Evolutionary conservation across 2,888 invertebrate species (phyloP).

Genomic region (Xanthia togata): DNA sequence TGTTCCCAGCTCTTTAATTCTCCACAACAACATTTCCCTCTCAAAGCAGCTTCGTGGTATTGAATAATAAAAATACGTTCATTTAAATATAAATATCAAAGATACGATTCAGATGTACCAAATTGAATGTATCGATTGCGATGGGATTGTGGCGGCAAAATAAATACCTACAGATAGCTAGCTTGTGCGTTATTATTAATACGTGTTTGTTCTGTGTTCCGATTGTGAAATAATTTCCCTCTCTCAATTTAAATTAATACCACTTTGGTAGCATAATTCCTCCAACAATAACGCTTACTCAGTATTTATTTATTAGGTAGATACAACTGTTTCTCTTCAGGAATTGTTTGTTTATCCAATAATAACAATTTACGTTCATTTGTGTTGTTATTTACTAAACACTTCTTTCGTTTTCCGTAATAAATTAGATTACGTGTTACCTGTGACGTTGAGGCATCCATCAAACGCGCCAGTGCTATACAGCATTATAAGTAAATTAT

Average conservation of each 20-base stretch:
- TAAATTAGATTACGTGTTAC: slow-evolving; percentile 44
- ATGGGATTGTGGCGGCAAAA: slow-evolving; percentile 44
- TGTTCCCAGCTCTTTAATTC: slow-evolving; percentile 21
- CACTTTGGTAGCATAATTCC: slow-evolving; percentile 21
- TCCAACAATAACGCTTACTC: slow-evolving; percentile 12
- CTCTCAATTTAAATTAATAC: slow-evolving; percentile 41
- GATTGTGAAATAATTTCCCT: slow-evolving; percentile 37
- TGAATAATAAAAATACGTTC: slow-evolving; percentile 36
- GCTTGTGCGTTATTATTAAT: slow-evolving; percentile 35
- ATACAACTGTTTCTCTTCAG: slow-evolving; percentile 21
- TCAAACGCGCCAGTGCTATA: slow-evolving; percentile 52
- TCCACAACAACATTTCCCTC: slow-evolving; percentile 25
- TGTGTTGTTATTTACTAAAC: slow-evolving; percentile 21
- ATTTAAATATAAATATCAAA: slow-evolving; percentile 48
- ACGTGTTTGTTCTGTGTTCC: slow-evolving; percentile 43
- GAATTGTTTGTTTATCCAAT: slow-evolving; percentile 21
- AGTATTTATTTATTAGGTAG: slow-evolving; percentile 18
- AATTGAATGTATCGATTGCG: slow-evolving; percentile 42
- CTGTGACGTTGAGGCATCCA: slow-evolving; percentile 48
- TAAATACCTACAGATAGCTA: slow-evolving; percentile 32
- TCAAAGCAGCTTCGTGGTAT: slow-evolving; percentile 14
- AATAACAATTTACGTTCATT: slow-evolving; percentile 30
- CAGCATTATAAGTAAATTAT: slow-evolving; percentile 71
- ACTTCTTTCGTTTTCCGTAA: slow-evolving; percentile 6
- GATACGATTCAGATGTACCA: slow-evolving; percentile 32